Percentiles rank a stretch among this genome's conserved stretches.
Conservation (phyloP, 2,888 invertebrate species). For the Pyrrhosoma nymphula region DNA sequence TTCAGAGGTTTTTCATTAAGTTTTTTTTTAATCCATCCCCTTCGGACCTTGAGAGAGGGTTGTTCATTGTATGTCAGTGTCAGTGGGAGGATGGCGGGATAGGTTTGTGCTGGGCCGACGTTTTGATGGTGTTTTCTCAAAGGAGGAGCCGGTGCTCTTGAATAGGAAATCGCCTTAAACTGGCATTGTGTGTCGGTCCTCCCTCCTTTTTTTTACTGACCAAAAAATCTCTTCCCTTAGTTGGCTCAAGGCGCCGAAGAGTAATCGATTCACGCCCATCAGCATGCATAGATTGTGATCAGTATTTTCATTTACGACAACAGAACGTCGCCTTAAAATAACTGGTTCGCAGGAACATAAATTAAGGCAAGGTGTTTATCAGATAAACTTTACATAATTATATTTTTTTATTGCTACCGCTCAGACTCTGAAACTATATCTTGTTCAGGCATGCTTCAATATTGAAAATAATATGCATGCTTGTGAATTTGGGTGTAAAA, state of each 20-base stretch:
- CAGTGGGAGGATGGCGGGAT: not conserved
- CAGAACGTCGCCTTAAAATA: not conserved
- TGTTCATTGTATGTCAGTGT: slow-evolving; percentile 24
- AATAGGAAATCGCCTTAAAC: slow-evolving; percentile 1
- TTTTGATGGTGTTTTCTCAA: not conserved
- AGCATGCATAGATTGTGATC: slow-evolving; percentile 4
- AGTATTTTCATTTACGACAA: not conserved
- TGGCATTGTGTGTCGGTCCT: not conserved
- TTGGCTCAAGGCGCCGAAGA: not conserved
- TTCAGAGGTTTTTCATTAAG: slow-evolving; percentile 16
- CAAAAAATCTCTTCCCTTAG: not conserved
- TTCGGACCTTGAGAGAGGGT: not conserved
- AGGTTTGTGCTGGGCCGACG: not conserved
- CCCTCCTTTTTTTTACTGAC: not conserved
- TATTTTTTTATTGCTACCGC: not conserved
- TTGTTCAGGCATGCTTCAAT: not conserved
- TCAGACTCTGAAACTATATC: not conserved
- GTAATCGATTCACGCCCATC: slow-evolving; percentile 1
- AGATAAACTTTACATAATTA: not conserved
- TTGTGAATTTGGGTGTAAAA: not conserved
- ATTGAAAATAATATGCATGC: not conserved
- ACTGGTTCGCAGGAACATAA: not conserved
- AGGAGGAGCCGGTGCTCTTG: not conserved
- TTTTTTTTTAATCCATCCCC: not conserved
- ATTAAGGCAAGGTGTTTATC: not conserved